Evolutionary conservation across 2,888 invertebrate genomes (phyloP), one percentile per base, ranked within the genome.

Genomic region (Aromia moschata): DNA sequence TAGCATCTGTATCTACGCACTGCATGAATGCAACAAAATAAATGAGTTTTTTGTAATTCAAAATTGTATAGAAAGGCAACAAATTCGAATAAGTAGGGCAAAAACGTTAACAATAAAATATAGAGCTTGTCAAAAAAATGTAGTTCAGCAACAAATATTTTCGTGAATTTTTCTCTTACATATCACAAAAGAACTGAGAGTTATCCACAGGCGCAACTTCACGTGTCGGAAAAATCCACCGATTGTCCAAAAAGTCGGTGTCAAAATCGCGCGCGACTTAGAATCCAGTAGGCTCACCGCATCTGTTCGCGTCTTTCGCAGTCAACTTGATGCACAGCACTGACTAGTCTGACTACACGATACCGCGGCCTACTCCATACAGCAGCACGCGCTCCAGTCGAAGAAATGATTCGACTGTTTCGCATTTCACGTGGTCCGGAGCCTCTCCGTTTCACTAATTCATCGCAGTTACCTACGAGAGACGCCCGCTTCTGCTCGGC

Each of bases 241-340:
- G 11, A 25, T 12, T 2, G 36, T 10, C 33, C 10, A 33, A 33
- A 33, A 33, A 33, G 11, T 7, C 12, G 17, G 17, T 11, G 36
- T 47, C 49, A 37, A 49, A 49, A 37, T 41, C 52, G 31, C 52
- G 52, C 52, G 49, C 38, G 49, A 10, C 14, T 20, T 15, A 30
- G 9, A 36, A 51, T 25, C 49, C 38, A 51, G 30, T 16, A 12
- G 38, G 49, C 46, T n/a, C 46, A 31, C 45, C 15, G 45, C 31
- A 45, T 45, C 16, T 15, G 9, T 31, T 17, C 31, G 41, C 56
- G 62, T 56, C 59, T 56, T 40, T 36, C 44, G 44, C 36, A 60
- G 47, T 38, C 64, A 40, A 61, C 60, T 59, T 45, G 55, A 52
- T 46, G 54, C 59, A 59, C 60, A 61, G 45, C 59, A 64, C 64